Evolutionary conservation across 2,113 vertebrate species (phyloP).

Genomic region (Thalassarche chlororhynchos): DNA sequence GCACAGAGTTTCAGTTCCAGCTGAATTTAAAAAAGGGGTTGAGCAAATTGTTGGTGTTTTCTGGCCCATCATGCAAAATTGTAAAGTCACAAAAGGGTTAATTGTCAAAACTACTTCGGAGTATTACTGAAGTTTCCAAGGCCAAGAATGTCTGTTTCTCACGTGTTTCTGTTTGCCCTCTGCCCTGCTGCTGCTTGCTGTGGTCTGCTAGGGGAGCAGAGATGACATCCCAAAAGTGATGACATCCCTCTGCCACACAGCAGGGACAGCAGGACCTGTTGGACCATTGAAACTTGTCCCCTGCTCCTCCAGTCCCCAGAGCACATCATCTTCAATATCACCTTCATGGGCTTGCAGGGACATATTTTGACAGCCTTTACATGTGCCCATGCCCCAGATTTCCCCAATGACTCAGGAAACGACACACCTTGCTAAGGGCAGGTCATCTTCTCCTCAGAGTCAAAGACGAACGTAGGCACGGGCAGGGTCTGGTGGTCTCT

Average conservation of each 20-base stretch:
- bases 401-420: neutral
- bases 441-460: neutral
- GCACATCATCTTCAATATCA: neutral
- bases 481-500: neutral
- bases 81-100: neutral
- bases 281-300: neutral
- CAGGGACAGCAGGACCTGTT: neutral
- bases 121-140: neutral
- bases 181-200: neutral
- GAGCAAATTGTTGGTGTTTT: neutral
- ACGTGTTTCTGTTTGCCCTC: neutral
- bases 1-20: neutral
- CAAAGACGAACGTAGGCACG: neutral
- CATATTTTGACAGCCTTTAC: neutral
- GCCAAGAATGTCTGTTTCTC: neutral
- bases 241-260: neutral
- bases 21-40: neutral
- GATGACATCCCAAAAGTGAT: neutral
- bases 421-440: neutral
- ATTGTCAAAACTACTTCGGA: neutral
- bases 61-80: neutral
- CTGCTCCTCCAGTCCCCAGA: neutral
- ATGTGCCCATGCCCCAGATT: neutral
- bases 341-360: neutral
- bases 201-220: neutral